Percentiles rank a stretch among this genome's conserved stretches.
phyloP scores from a whole-genome alignment of 1,140 invertebrate genomes.

The Antheraea mylitta region DNA sequence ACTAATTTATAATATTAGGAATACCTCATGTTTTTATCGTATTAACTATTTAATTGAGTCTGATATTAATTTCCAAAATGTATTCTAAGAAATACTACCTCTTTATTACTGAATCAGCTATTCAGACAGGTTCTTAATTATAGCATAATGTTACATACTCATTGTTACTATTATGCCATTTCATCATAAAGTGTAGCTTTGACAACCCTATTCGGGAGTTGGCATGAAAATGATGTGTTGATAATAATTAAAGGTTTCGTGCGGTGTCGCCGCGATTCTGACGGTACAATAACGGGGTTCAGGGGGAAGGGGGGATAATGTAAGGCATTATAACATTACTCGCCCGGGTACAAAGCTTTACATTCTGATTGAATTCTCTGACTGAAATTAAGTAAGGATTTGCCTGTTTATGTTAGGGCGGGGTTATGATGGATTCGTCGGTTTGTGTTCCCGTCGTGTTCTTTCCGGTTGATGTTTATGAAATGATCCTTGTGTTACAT shows the following conservation, averaged over 20 bases:
- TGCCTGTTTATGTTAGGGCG: constrained; percentile 72
- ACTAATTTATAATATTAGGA: no score
- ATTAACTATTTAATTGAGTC: no score
- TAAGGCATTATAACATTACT: constrained; percentile 75
- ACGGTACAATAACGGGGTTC: constrained; percentile 33
- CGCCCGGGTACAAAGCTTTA: constrained; percentile 67
- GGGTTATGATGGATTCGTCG: constrained; percentile 61
- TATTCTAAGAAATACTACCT: no score
- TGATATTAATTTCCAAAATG: no score
- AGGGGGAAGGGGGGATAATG: constrained; percentile 52
- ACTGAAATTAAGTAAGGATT: constrained; percentile 78
- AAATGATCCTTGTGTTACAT: background rate
- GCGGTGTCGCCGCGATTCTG: constrained; percentile 57
- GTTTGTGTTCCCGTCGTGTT: constrained; percentile 59
- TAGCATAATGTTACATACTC: no score
- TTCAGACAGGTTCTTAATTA: no score
- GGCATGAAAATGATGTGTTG: constrained; percentile 78
- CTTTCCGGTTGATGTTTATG: constrained; percentile 31
- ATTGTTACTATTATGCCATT: no score
- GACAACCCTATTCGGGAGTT: constrained; percentile 58
- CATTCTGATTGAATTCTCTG: constrained; percentile 75
- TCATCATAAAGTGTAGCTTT: background rate
- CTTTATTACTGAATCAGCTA: no score
- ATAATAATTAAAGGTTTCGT: constrained; percentile 79
- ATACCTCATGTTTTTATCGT: no score